These are phyloP conservation scores for Tromatobia lineatoria DNA, from an alignment of 2,888 invertebrate species.

Conservation along the genomic window DNA sequence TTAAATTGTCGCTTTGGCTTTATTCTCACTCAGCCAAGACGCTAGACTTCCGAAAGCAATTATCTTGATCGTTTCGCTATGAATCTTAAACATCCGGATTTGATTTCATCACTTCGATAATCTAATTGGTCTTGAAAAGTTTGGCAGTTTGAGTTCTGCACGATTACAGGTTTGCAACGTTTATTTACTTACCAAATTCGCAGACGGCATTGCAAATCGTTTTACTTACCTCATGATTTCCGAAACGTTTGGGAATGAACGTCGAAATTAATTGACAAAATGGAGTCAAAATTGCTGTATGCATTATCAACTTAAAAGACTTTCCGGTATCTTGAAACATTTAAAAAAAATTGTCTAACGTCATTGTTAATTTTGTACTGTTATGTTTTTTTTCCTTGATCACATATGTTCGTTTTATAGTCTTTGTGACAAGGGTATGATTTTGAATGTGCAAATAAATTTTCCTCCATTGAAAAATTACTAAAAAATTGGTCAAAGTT, in stretches of 20 bases:
- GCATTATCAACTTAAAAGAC: background rate
- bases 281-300: background rate
- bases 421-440: too few species aligned
- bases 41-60: slow-evolving; percentile 39
- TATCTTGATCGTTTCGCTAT: slow-evolving; percentile 31
- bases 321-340: background rate
- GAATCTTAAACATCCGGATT: slow-evolving; percentile 20
- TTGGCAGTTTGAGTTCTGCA: background rate
- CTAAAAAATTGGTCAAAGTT: too few species aligned
- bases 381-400: too few species aligned
- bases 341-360: background rate
- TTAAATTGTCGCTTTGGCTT: slow-evolving; percentile 39
- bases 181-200: background rate
- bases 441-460: too few species aligned
- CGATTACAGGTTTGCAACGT: background rate
- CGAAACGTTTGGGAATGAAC: background rate
- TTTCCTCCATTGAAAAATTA: too few species aligned
- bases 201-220: background rate
- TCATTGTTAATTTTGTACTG: too few species aligned
- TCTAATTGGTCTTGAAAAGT: slow-evolving; percentile 14
- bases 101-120: slow-evolving; percentile 13
- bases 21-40: slow-evolving; percentile 23
- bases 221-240: too few species aligned
- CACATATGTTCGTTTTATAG: too few species aligned
- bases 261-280: background rate